Base-by-base conservation (phyloP, 2,797 vertebrate genomes). In the Oreortyx pictus region DNA sequence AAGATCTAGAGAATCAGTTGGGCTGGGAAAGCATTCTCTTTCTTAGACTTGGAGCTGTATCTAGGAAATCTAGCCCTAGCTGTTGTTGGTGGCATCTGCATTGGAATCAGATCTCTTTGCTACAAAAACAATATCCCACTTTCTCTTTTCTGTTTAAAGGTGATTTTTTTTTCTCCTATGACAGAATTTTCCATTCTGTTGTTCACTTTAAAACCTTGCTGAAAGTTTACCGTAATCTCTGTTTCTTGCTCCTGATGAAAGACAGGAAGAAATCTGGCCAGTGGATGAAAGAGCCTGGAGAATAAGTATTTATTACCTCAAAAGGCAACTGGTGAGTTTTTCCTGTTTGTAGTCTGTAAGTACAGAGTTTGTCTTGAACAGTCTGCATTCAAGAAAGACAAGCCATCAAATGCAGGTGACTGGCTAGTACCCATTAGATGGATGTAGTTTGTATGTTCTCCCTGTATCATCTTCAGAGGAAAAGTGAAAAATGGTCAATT, bases 151-250 rank as follows among this genome's bases (percentile, higher is more conserved):
- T 81, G 39, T 64, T 67, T 89, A 60, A 82, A 82, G 16, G 17
- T 61, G 31, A 22, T 11, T 17, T 25, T 72, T 43, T n/a, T 20
- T 10, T 3, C 1, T 7, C 3, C 22, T n/a, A 9, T 79, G 33
- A 52, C 12, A 65, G 75, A 61, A 68, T 82, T 95, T 94, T 95
- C 94, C 87, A 75, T 89, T 78, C n/a, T 59, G 11, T 62, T 93
- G 18, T 20, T 89, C 23, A 8, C 59, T 20, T 88, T 75, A 59
- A 75, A 82, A 71, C 31, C 49, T 59, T 59, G 46, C 0, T 20
- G 89, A 78, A 94, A 82, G 27, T 80, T 89, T 90, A 56, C 11
- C 3, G 15, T 71, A 68, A 81, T 89, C 64, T 84, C 80, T 49
- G 10, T 80, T 93, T 92, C 46, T 91, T 86, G 15, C 80, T 31